Percentiles rank a stretch among this genome's conserved stretches.
phyloP scores from a whole-genome alignment of 1,140 invertebrate genomes.

The Neodiprion lecontei region DNA sequence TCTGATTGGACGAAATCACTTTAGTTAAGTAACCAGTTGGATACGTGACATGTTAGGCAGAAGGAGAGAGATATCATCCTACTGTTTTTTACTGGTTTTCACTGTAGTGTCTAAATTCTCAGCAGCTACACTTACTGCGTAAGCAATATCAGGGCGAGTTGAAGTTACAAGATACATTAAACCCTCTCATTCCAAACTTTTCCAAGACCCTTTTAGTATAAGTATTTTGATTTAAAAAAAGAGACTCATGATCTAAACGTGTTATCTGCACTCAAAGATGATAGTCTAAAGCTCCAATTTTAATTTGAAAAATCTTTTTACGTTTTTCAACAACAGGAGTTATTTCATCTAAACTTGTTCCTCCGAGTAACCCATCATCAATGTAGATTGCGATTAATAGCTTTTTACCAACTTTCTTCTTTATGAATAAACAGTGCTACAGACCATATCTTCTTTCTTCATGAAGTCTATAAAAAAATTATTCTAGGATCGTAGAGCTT shows the following conservation, averaged over 20 bases:
- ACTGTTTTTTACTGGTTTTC: no score
- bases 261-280: constrained; percentile 47
- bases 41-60: no score
- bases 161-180: constrained; percentile 35
- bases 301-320: constrained; percentile 27
- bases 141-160: constrained; percentile 43
- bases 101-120: background rate
- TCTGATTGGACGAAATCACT: no score
- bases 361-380: constrained; percentile 47
- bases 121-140: constrained; percentile 32
- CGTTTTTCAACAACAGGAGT: constrained; percentile 33
- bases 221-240: constrained; percentile 30
- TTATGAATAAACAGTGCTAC: constrained; percentile 30
- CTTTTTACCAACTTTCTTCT: constrained; percentile 7
- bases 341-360: constrained; percentile 28
- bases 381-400: constrained; percentile 40
- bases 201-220: constrained; percentile 36
- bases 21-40: no score
- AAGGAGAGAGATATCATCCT: no score
- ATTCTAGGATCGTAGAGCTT: constrained; percentile 49
- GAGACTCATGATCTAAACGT: constrained; percentile 21
- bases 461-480: constrained; percentile 35
- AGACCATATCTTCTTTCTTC: constrained; percentile 32
- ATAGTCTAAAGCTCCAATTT: constrained; percentile 25
- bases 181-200: constrained; percentile 38